phyloP scores from a whole-genome alignment of 1,140 invertebrate species.

The Rhagoletis zephyria region DNA sequence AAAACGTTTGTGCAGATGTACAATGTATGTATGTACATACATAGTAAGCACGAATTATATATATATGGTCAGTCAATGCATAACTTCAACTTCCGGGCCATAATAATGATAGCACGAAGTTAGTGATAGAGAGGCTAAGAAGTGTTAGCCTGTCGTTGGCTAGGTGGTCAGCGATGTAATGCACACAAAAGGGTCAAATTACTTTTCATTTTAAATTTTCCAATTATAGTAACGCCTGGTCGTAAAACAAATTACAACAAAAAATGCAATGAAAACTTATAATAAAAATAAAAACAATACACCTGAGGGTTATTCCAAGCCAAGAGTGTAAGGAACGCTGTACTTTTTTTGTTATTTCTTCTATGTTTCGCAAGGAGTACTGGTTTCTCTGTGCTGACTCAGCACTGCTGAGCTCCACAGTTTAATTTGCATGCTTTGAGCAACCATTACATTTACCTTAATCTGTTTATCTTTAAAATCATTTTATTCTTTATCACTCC shows the following conservation, averaged over 20 bases:
- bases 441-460: too few species aligned
- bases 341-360: too few species aligned
- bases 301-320: too few species aligned
- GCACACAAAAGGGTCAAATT: slow-evolving; percentile 32
- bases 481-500: too few species aligned
- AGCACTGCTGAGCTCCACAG: too few species aligned
- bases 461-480: too few species aligned
- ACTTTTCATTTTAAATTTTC: slow-evolving; percentile 39
- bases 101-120: slow-evolving; percentile 6
- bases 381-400: too few species aligned
- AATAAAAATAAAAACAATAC: too few species aligned
- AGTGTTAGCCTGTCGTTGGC: not conserved
- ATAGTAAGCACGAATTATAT: not conserved
- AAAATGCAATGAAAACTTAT: not conserved
- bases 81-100: slow-evolving; percentile 50
- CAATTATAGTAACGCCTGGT: slow-evolving; percentile 18
- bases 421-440: too few species aligned
- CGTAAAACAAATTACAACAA: not conserved
- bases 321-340: too few species aligned
- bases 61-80: slow-evolving; percentile 40
- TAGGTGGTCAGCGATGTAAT: not conserved
- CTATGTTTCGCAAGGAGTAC: too few species aligned
- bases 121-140: not conserved
- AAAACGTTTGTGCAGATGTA: not conserved
- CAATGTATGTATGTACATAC: not conserved